phyloP scores from a whole-genome alignment of 2,113 vertebrate genomes.

The Tetrao urogallus region DNA sequence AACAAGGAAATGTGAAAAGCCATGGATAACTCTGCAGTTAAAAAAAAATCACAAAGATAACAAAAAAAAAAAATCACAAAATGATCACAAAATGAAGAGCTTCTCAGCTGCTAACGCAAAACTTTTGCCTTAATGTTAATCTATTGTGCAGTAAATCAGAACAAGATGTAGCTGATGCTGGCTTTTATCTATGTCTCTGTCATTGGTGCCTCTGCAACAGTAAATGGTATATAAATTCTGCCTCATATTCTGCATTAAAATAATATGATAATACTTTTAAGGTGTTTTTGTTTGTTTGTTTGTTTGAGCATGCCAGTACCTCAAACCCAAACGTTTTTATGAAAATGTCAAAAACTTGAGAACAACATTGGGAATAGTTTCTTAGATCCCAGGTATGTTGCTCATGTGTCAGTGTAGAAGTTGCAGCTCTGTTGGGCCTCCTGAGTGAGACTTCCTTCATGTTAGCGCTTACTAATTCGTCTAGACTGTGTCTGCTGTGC shows the following conservation, averaged over 20 bases:
- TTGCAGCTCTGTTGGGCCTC: not conserved
- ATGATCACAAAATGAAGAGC: not conserved
- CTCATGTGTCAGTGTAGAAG: not conserved
- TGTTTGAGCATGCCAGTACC: not conserved
- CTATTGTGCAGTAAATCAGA: not conserved
- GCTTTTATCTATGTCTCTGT: not conserved
- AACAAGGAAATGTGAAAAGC: not conserved
- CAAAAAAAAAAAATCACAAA: not conserved
- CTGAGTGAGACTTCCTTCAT: not conserved
- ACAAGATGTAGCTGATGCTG: not conserved
- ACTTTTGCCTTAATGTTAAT: not conserved
- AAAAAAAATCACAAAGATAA: too few relatives aligned
- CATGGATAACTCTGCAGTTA: not conserved
- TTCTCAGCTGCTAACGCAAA: not conserved
- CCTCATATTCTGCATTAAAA: not conserved
- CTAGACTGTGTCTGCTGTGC: not conserved
- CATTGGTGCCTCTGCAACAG: not conserved
- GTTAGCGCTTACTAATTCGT: not conserved
- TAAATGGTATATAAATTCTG: not conserved
- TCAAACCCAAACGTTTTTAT: not conserved
- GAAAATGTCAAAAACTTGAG: not conserved
- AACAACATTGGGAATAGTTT: not conserved
- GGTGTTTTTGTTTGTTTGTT: not conserved
- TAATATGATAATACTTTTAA: not conserved
- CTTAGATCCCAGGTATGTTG: not conserved